These are phyloP conservation scores for Odontomyia ornata DNA, from an alignment of 2,888 invertebrate species.

Conservation along the genomic window DNA sequence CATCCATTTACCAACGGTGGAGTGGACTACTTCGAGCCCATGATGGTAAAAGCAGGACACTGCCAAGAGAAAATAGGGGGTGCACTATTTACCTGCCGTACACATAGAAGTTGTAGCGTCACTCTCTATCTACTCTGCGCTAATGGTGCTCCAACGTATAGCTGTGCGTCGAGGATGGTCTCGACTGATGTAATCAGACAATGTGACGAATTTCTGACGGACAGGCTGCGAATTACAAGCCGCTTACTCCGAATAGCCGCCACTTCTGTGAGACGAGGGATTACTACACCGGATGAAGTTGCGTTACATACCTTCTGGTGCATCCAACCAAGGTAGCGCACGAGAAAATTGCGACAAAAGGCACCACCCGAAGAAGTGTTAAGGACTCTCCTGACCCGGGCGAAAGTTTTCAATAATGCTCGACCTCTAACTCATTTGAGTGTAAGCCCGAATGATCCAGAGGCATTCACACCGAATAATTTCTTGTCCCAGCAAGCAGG, in stretches of 20 bases:
- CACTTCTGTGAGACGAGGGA: not conserved
- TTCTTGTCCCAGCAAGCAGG: too few species aligned
- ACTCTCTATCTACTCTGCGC: not conserved
- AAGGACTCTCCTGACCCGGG: too few species aligned
- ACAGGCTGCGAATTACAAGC: not conserved
- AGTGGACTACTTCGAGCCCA: too few species aligned
- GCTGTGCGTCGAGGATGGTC: not conserved
- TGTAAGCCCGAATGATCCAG: too few species aligned
- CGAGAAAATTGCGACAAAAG: not conserved
- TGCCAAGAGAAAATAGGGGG: not conserved
- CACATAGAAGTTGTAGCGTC: not conserved
- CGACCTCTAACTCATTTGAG: too few species aligned
- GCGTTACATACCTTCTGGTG: not conserved
- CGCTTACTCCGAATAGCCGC: not conserved
- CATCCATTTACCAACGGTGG: too few species aligned
- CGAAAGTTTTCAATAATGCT: too few species aligned
- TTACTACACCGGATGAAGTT: not conserved
- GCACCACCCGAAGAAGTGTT: too few species aligned
- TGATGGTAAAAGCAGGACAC: not conserved
- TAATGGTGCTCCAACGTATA: not conserved
- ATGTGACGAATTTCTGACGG: not conserved
- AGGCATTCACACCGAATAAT: too few species aligned
- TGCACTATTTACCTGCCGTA: not conserved
- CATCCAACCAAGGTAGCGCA: not conserved
- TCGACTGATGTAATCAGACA: not conserved